phyloP scores from a whole-genome alignment of 2,113 vertebrate genomes.

The Vidua macroura region DNA sequence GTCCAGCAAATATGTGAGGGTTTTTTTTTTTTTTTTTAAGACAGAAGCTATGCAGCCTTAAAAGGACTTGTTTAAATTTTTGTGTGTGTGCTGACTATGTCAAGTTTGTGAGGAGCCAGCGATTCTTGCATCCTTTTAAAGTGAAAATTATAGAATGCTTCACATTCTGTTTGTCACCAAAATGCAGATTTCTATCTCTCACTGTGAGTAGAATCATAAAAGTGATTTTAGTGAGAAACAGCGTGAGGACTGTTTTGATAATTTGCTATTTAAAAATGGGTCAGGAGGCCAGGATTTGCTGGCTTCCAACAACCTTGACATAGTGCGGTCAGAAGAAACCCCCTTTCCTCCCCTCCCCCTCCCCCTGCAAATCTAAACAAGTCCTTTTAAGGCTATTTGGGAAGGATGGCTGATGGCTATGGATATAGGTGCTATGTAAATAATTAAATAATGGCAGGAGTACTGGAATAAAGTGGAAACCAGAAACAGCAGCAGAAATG shows the following conservation, averaged over 20 bases:
- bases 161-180: constrained; percentile 21
- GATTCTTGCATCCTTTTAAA: constrained; percentile 51
- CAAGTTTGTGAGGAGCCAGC: constrained; percentile 51
- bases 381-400: constrained; percentile 60
- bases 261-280: not conserved
- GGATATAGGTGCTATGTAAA: constrained; percentile 48
- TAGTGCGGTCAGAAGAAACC: not conserved
- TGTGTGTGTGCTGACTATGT: constrained; percentile 58
- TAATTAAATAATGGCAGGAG: not conserved
- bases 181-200: constrained; percentile 13
- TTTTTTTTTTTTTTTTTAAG: not conserved
- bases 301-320: constrained; percentile 40
- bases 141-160: constrained; percentile 56
- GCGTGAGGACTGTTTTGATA: not conserved
- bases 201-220: not conserved
- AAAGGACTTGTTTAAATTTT: constrained; percentile 74
- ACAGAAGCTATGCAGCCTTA: constrained; percentile 70
- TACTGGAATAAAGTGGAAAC: not conserved
- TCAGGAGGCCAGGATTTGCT: not conserved
- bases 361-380: constrained; percentile 38
- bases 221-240: not conserved
- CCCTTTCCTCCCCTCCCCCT: not conserved
- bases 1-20: constrained; percentile 29
- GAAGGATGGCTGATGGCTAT: not conserved
- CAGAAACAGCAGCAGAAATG: not conserved